Percentiles rank a stretch among this genome's conserved stretches.
Evolutionary conservation across 2,113 vertebrate species (phyloP).

Genomic region (Numenius arquata): DNA sequence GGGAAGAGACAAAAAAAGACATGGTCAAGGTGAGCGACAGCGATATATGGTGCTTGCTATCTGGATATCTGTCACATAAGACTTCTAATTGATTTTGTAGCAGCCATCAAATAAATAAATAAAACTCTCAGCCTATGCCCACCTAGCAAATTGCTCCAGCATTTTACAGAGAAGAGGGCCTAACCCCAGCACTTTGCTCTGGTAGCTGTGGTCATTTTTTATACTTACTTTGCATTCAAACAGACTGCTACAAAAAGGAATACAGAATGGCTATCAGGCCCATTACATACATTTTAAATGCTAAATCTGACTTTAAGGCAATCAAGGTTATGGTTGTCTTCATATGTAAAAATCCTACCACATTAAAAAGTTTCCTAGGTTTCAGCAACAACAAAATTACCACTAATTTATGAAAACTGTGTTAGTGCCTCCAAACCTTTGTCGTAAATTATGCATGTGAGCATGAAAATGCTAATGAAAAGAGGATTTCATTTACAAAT

Average conservation of each 20-base stretch:
- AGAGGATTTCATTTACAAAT: slow-evolving; percentile 64
- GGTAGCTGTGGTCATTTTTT: background rate
- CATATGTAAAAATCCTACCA: slow-evolving; percentile 8
- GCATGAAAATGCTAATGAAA: slow-evolving; percentile 68
- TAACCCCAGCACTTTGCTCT: background rate
- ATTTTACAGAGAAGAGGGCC: background rate
- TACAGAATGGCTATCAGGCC: background rate
- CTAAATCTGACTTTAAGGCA: slow-evolving; percentile 13
- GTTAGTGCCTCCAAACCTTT: slow-evolving; percentile 59
- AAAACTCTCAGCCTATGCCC: background rate
- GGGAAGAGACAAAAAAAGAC: background rate
- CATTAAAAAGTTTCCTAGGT: slow-evolving; percentile 32
- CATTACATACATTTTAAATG: background rate
- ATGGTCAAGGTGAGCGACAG: background rate
- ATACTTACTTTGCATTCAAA: background rate
- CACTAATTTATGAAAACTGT: slow-evolving; percentile 52
- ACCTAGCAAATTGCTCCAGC: background rate
- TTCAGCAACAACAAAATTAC: slow-evolving; percentile 61
- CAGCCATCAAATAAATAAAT: background rate
- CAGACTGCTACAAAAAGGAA: background rate
- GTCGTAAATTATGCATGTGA: slow-evolving; percentile 61
- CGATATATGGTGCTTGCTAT: background rate
- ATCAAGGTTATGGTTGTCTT: slow-evolving; percentile 22
- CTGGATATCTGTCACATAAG: background rate
- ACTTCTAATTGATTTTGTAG: background rate